These are phyloP conservation scores for Metallyticus violacea DNA, from an alignment of 2,888 invertebrate genomes.

Conservation along the genomic window DNA sequence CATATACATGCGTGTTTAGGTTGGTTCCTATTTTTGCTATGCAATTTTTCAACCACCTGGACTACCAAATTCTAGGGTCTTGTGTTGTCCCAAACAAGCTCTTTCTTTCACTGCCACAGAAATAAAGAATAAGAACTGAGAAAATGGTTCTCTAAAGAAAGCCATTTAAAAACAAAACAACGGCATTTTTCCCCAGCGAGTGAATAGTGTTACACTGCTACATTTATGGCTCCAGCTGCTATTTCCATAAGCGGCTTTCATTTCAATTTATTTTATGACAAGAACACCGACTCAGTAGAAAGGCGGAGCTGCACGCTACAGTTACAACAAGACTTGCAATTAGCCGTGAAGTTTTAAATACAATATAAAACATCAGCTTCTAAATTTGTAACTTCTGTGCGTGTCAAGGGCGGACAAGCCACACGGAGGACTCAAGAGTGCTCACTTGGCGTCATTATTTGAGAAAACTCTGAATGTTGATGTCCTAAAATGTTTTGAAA, in stretches of 20 bases:
- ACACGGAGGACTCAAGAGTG: background rate
- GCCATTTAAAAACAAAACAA: background rate
- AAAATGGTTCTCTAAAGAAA: background rate
- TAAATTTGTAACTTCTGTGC: background rate
- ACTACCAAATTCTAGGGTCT: too few species aligned
- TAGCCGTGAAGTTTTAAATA: background rate
- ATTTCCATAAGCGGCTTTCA: background rate
- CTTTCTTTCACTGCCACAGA: background rate
- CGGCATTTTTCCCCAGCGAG: background rate
- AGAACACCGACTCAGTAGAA: background rate
- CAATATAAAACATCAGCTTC: background rate
- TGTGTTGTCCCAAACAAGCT: background rate
- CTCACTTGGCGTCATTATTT: background rate
- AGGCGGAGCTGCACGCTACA: background rate
- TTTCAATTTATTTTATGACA: background rate
- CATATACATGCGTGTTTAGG: too few species aligned
- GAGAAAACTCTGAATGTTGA: too few species aligned
- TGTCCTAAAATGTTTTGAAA: too few species aligned
- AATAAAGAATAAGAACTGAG: background rate
- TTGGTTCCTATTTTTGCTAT: background rate
- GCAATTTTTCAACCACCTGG: background rate
- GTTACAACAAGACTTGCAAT: background rate
- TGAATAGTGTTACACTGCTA: background rate
- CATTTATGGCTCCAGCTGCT: background rate
- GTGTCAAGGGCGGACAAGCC: background rate